A percentile compares a stretch with the other conserved stretches of the same genome.
phyloP scores from a whole-genome alignment of 1,140 invertebrate species.

The Cydia pomonella region DNA sequence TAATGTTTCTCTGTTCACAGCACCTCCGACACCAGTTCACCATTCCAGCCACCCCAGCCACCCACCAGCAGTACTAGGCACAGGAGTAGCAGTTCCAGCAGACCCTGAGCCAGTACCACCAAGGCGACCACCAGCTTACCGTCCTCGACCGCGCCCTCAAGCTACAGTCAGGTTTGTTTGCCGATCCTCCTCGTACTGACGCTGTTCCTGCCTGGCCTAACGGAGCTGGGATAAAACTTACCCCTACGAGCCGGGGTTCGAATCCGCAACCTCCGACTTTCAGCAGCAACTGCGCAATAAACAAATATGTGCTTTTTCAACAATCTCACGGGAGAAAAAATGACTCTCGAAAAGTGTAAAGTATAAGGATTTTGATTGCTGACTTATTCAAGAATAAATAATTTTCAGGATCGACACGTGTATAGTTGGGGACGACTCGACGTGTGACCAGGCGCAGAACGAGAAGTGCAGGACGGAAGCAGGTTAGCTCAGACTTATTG shows the following conservation, averaged over 20 bases:
- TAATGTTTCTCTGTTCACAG: constrained; percentile 27
- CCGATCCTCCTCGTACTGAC: too few species aligned
- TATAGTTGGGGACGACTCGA: constrained; percentile 96
- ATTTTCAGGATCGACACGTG: constrained; percentile 92
- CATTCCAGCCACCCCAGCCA: background rate
- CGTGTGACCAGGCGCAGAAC: constrained; percentile 92
- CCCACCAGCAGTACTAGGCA: background rate
- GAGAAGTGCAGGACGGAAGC: constrained; percentile 94
- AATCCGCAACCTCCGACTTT: too few species aligned
- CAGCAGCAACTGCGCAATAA: too few species aligned
- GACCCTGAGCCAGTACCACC: constrained; percentile 44
- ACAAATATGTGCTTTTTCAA: too few species aligned
- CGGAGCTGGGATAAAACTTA: too few species aligned
- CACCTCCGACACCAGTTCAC: constrained; percentile 36
- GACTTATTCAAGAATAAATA: background rate
- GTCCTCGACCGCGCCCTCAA: constrained; percentile 58
- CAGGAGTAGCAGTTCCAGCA: background rate
- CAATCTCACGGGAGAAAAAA: too few species aligned
- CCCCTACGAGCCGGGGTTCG: too few species aligned
- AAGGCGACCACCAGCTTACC: background rate
- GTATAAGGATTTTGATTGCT: too few species aligned
- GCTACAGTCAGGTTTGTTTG: constrained; percentile 55
- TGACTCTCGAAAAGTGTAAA: too few species aligned
- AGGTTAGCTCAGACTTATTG: constrained; percentile 62
- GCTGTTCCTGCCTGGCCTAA: too few species aligned